These are phyloP conservation scores for Ecdyonurus torrentis DNA, from an alignment of 2,888 invertebrate genomes.

Conservation along the genomic window DNA sequence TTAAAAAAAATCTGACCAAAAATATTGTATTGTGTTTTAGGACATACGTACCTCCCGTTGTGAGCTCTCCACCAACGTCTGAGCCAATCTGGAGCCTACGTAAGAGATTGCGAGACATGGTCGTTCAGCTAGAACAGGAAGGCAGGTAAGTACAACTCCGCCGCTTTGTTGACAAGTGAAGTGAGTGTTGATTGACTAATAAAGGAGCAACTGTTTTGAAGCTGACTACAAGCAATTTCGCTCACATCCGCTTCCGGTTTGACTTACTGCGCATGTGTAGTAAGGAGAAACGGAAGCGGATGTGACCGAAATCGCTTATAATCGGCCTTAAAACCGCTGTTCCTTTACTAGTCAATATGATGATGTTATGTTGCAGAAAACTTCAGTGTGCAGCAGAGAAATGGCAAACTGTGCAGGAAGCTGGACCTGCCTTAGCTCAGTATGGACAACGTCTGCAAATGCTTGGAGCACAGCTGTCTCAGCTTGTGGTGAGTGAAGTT, in stretches of 20 bases:
- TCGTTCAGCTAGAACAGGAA: background rate
- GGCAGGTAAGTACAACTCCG: background rate
- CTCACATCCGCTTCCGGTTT: too few species aligned
- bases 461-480: background rate
- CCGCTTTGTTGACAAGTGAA: too few species aligned
- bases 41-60: background rate
- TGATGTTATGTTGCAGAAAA: background rate
- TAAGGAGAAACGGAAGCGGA: too few species aligned
- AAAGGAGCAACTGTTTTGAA: too few species aligned
- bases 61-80: background rate
- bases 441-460: slow-evolving; percentile 1
- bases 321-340: too few species aligned
- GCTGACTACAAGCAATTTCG: too few species aligned
- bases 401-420: background rate
- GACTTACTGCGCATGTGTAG: too few species aligned
- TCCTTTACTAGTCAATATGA: too few species aligned
- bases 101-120: background rate
- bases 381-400: background rate
- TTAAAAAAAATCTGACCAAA: too few species aligned
- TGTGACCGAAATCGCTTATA: too few species aligned
- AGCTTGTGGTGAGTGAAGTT: background rate
- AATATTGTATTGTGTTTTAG: background rate
- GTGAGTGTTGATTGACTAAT: too few species aligned
- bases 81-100: background rate
- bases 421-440: background rate